These are phyloP conservation scores for Samia ricini DNA, from an alignment of 1,140 invertebrate species.

Conservation along the genomic window DNA sequence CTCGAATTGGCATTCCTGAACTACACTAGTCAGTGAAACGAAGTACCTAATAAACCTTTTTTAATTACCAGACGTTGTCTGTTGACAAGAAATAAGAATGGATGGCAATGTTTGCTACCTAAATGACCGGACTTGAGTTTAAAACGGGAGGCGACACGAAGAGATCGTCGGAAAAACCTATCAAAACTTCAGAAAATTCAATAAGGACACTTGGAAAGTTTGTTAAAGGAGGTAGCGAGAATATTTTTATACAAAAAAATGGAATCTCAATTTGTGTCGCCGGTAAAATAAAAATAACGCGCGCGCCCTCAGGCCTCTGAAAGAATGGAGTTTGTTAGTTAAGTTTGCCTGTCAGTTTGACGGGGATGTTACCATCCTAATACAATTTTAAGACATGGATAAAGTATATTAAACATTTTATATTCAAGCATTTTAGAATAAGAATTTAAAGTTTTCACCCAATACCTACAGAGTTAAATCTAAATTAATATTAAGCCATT, in stretches of 20 bases:
- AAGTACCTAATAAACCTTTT: neutral
- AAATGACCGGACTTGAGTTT: neutral
- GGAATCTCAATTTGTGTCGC: slow-evolving; percentile 65
- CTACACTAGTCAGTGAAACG: neutral
- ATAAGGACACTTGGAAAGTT: slow-evolving; percentile 72
- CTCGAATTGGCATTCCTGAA: neutral
- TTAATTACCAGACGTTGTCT: neutral
- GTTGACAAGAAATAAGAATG: neutral
- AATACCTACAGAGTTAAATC: no score
- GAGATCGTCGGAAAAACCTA: slow-evolving; percentile 63
- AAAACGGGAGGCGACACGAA: slow-evolving; percentile 1
- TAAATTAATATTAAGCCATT: no score
- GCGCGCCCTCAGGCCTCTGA: slow-evolving; percentile 27
- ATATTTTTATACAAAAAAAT: slow-evolving; percentile 63
- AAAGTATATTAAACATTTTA: neutral
- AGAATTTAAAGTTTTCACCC: neutral
- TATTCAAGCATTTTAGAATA: neutral
- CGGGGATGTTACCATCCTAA: slow-evolving; percentile 1
- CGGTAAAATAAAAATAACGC: slow-evolving; percentile 62
- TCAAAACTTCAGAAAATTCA: slow-evolving; percentile 75
- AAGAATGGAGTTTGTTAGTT: slow-evolving; percentile 36
- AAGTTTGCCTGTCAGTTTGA: slow-evolving; percentile 20
- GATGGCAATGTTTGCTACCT: neutral
- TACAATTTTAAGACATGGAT: neutral
- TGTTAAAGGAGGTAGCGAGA: slow-evolving; percentile 68